phyloP scores from a whole-genome alignment of 2,113 vertebrate species.

The Halichoeres trimaculatus region DNA sequence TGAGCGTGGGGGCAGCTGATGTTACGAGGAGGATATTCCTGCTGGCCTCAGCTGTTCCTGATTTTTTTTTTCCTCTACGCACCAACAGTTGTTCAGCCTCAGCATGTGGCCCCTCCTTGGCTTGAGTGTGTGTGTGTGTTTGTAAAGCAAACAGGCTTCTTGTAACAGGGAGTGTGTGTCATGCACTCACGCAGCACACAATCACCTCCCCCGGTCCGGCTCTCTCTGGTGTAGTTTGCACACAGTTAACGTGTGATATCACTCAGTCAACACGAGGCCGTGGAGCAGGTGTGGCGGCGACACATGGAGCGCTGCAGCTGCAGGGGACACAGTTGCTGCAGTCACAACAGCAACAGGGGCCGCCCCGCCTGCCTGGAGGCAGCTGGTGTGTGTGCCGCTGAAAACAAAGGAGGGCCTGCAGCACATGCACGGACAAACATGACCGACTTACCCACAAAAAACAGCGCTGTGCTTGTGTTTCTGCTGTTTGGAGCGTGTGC shows the following conservation, averaged over 20 bases:
- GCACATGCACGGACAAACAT: conserved; percentile 32
- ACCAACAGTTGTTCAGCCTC: conserved; percentile 65
- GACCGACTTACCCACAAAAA: neutral
- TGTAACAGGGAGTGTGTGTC: conserved; percentile 25
- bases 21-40: conserved; percentile 42
- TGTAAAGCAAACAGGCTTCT: conserved; percentile 48
- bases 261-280: conserved; percentile 63
- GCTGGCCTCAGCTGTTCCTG: conserved; percentile 68
- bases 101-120: conserved; percentile 39
- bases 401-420: conserved; percentile 54
- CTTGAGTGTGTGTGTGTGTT: conserved; percentile 29
- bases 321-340: conserved; percentile 60
- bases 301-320: conserved; percentile 70
- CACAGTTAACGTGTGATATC: conserved; percentile 53
- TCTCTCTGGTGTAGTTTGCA: conserved; percentile 41
- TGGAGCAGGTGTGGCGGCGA: conserved; percentile 69
- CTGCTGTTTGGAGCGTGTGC: no score
- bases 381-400: conserved; percentile 57
- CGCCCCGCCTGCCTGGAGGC: conserved; percentile 10
- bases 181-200: conserved; percentile 17
- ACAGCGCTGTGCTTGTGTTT: neutral
- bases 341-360: conserved; percentile 58
- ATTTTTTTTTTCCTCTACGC: conserved; percentile 2
- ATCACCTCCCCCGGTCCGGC: neutral
- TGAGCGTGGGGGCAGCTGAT: conserved; percentile 52